A percentile compares a stretch with the other conserved stretches of the same genome.
Evolutionary conservation across 2,797 vertebrate genomes (phyloP).

Genomic region (Microctenopoma steveboyesi): DNA sequence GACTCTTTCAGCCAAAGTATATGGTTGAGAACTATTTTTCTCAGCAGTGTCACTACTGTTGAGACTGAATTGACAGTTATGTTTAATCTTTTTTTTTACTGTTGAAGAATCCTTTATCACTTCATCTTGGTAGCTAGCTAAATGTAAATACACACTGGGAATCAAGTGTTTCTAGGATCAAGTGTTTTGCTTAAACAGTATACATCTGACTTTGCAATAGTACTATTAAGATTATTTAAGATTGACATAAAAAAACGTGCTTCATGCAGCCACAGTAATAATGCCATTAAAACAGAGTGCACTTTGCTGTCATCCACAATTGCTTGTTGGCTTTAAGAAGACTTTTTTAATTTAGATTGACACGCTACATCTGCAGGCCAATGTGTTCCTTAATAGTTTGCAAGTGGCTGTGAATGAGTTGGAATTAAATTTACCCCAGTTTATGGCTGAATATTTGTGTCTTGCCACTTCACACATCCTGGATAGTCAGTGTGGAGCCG

Average conservation of each 20-base stretch:
- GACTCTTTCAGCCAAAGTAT: constrained; percentile 27
- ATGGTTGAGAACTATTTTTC: constrained; percentile 4
- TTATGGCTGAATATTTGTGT: constrained; percentile 14
- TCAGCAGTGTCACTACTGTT: neutral
- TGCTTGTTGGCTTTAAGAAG: neutral
- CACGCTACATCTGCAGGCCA: neutral
- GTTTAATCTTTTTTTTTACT: too few species aligned
- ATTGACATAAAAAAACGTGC: neutral
- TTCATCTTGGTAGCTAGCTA: too few species aligned
- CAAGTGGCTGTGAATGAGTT: too few species aligned
- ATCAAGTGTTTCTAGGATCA: neutral
- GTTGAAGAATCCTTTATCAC: too few species aligned
- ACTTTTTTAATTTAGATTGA: neutral
- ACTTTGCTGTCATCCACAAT: constrained; percentile 9
- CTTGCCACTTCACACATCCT: neutral
- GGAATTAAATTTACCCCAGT: constrained; percentile 28
- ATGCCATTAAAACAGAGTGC: neutral
- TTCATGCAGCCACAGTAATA: neutral
- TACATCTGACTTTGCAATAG: neutral
- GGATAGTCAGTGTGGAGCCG: neutral
- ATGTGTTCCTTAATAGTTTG: neutral
- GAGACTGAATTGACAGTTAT: neutral
- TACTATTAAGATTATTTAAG: neutral
- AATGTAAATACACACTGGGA: neutral
- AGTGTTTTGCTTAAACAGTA: neutral